Percentiles rank a stretch among this genome's conserved stretches.
Conservation (phyloP, 2,113 vertebrate species). For the Otolemur garnettii region DNA sequence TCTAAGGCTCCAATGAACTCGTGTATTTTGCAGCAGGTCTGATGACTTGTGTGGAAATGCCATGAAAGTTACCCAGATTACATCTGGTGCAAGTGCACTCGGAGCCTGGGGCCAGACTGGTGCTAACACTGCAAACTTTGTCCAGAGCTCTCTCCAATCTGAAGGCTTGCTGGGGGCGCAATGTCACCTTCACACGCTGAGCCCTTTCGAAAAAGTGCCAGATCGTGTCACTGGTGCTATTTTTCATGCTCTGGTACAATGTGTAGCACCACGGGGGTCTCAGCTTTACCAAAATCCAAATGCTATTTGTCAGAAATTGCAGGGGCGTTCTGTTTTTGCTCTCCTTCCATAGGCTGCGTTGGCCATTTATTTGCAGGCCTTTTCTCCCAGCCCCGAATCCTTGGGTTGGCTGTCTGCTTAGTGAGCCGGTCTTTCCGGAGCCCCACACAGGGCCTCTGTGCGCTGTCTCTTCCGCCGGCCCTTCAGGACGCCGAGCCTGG, state of each 20-base stretch:
- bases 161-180: conserved; percentile 79
- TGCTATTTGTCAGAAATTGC: conserved; percentile 50
- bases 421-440: conserved; percentile 60
- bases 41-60: conserved; percentile 79
- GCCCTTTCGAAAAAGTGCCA: conserved; percentile 88
- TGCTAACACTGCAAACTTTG: conserved; percentile 84
- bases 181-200: conserved; percentile 84
- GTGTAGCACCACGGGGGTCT: conserved; percentile 87
- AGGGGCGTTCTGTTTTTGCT: conserved; percentile 73
- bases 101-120: conserved; percentile 83
- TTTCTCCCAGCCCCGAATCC: conserved; percentile 73
- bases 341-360: conserved; percentile 75
- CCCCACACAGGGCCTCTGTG: conserved; percentile 72
- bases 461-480: conserved; percentile 81
- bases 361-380: conserved; percentile 68
- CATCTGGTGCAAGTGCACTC: conserved; percentile 81
- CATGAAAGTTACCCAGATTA: conserved; percentile 76
- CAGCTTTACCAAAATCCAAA: conserved; percentile 83
- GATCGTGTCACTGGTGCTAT: conserved; percentile 91
- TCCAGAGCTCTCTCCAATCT: conserved; percentile 81
- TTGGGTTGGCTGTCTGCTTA: conserved; percentile 79
- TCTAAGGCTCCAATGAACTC: conserved; percentile 83
- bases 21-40: conserved; percentile 82
- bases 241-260: conserved; percentile 90
- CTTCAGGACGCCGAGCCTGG: conserved; percentile 68